Percentiles rank a stretch among this genome's conserved stretches.
phyloP scores from a whole-genome alignment of 1,140 invertebrate genomes.

The Nylanderia fulva region DNA sequence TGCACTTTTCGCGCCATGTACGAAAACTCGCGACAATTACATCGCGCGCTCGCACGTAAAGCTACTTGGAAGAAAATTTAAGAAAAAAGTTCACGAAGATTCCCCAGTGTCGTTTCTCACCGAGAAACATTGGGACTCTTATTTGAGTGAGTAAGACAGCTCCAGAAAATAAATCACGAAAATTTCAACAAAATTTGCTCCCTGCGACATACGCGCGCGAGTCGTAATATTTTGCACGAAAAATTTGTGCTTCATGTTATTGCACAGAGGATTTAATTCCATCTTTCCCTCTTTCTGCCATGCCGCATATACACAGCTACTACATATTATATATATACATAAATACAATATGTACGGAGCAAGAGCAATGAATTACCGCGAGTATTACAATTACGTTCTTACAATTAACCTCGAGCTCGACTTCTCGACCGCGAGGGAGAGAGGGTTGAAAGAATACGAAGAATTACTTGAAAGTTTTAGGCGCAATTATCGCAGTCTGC shows the following conservation, averaged over 20 bases:
- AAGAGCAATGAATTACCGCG: constrained; percentile 5
- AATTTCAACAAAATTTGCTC: constrained; percentile 23
- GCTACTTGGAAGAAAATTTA: constrained; percentile 43
- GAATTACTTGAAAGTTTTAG: constrained; percentile 29
- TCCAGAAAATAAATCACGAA: neutral
- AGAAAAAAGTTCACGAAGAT: constrained; percentile 27
- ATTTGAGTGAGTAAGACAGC: neutral
- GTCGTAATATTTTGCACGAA: neutral
- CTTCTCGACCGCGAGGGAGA: constrained; percentile 12
- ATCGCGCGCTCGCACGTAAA: constrained; percentile 37
- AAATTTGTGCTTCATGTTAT: neutral
- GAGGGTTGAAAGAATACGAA: constrained; percentile 46
- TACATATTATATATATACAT: neutral
- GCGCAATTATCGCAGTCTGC: constrained; percentile 31
- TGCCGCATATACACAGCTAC: too few species aligned
- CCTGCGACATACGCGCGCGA: neutral
- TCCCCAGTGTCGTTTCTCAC: constrained; percentile 21
- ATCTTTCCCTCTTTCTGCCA: neutral
- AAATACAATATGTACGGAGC: too few species aligned
- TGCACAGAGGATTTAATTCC: constrained; percentile 1
- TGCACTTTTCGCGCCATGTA: constrained; percentile 21
- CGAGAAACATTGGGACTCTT: constrained; percentile 21
- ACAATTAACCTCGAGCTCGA: constrained; percentile 39
- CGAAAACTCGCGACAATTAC: constrained; percentile 45
- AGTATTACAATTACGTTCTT: constrained; percentile 22